These are phyloP conservation scores for Arvicanthis niloticus DNA, from an alignment of 2,113 vertebrate genomes.

Conservation along the genomic window DNA sequence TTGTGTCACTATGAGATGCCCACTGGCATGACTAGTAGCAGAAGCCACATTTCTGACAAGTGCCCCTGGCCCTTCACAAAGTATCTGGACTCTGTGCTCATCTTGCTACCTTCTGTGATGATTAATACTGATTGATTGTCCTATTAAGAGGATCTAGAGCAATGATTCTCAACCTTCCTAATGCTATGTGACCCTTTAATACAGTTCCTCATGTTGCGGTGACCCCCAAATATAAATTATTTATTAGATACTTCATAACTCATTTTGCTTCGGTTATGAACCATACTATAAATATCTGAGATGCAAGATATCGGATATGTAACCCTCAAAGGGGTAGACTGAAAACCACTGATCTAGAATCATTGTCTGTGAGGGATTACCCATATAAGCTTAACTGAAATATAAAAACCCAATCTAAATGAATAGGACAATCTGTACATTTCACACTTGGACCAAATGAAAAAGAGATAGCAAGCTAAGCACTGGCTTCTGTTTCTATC, in stretches of 20 bases:
- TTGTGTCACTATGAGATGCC: not conserved
- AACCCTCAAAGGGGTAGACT: no score
- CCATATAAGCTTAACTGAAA: not conserved
- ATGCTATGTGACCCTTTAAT: not conserved
- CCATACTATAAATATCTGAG: not conserved
- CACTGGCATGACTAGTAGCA: not conserved
- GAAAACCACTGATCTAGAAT: not conserved
- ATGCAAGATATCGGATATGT: not conserved
- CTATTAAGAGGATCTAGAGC: not conserved
- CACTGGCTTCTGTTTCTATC: no score
- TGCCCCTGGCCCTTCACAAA: not conserved
- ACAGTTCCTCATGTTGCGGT: not conserved
- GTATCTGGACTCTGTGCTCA: not conserved
- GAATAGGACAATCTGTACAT: not conserved
- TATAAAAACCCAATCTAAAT: not conserved
- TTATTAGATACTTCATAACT: not conserved
- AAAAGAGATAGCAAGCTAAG: not conserved
- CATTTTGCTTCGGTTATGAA: not conserved
- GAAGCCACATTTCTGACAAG: not conserved
- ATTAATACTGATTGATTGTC: not conserved
- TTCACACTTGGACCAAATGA: not conserved
- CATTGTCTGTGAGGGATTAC: not conserved
- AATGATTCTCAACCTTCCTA: not conserved
- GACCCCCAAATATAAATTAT: not conserved
- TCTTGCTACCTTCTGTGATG: not conserved